A percentile compares a stretch with the other conserved stretches of the same genome.
These are phyloP conservation scores for Ephestia elutella DNA, from an alignment of 1,140 invertebrate species.

Conservation along the genomic window DNA sequence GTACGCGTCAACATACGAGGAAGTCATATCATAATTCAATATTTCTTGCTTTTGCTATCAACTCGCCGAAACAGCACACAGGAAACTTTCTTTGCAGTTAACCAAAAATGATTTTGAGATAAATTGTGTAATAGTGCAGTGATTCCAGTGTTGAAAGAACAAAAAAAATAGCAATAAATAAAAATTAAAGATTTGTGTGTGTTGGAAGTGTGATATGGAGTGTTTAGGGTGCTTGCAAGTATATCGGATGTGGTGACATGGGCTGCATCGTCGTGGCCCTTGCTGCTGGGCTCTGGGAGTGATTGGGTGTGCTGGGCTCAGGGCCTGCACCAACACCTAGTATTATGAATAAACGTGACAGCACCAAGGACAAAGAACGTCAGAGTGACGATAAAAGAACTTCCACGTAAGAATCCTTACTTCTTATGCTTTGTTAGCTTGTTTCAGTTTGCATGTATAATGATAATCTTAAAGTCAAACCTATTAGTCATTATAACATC, in stretches of 20 bases:
- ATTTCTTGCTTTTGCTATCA: constrained; percentile 17
- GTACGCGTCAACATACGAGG: not conserved
- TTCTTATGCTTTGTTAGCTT: not conserved
- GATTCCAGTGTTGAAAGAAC: constrained; percentile 46
- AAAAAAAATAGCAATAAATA: constrained; percentile 53
- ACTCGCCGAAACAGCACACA: constrained; percentile 57
- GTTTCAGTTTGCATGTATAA: not conserved
- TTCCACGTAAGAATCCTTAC: constrained; percentile 53
- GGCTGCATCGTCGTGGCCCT: constrained; percentile 54
- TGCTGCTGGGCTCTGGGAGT: constrained; percentile 54
- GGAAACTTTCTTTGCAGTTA: constrained; percentile 54
- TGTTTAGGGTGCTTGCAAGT: constrained; percentile 30
- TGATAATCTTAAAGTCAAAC: not conserved
- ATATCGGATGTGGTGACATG: constrained; percentile 59
- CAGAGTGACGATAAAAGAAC: constrained; percentile 70
- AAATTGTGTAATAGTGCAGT: constrained; percentile 63
- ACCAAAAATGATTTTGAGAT: constrained; percentile 70
- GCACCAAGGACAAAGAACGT: constrained; percentile 69
- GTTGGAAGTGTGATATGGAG: constrained; percentile 57
- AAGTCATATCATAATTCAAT: not conserved
- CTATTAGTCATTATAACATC: no score
- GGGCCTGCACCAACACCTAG: constrained; percentile 59
- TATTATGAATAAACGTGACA: constrained; percentile 74
- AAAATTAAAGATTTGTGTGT: constrained; percentile 42
- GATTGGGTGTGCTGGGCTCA: constrained; percentile 55